Evolutionary conservation across 2,888 invertebrate genomes (phyloP).

Genomic region (Oeneis ivallda): DNA sequence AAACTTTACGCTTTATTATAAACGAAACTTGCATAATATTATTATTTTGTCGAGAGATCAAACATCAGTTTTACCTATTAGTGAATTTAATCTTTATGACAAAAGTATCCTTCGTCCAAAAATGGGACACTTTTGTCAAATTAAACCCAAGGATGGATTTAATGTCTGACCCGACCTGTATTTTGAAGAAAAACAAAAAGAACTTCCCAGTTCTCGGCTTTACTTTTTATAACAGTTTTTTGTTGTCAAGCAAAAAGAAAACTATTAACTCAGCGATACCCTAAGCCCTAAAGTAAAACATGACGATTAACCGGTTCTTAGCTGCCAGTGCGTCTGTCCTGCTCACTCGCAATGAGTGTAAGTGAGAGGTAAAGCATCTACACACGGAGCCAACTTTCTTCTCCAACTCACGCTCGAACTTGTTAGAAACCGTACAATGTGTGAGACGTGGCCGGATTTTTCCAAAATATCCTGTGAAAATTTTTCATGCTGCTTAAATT

Average conservation of each 20-base stretch:
- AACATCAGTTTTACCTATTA: too few relatives aligned
- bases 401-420: neutral
- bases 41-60: too few relatives aligned
- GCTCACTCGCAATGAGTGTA: neutral
- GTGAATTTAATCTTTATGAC: too few relatives aligned
- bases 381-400: neutral
- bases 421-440: neutral
- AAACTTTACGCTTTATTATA: too few relatives aligned
- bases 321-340: neutral
- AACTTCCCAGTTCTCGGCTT: neutral
- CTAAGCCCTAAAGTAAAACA: slow-evolving; percentile 10
- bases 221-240: neutral
- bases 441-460: too few relatives aligned
- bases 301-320: slow-evolving; percentile 12
- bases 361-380: neutral
- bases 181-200: neutral
- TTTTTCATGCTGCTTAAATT: too few relatives aligned
- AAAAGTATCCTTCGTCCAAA: too few relatives aligned
- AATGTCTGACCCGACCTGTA: too few relatives aligned
- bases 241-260: slow-evolving; percentile 9
- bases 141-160: neutral
- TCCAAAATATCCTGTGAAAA: too few relatives aligned
- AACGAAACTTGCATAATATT: too few relatives aligned
- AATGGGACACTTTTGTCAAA: too few relatives aligned
- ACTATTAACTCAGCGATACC: slow-evolving; percentile 14